Evolutionary conservation across 2,888 invertebrate species (phyloP), one percentile per base, ranked within the genome.

Genomic region (Leptogaster cylindrica): DNA sequence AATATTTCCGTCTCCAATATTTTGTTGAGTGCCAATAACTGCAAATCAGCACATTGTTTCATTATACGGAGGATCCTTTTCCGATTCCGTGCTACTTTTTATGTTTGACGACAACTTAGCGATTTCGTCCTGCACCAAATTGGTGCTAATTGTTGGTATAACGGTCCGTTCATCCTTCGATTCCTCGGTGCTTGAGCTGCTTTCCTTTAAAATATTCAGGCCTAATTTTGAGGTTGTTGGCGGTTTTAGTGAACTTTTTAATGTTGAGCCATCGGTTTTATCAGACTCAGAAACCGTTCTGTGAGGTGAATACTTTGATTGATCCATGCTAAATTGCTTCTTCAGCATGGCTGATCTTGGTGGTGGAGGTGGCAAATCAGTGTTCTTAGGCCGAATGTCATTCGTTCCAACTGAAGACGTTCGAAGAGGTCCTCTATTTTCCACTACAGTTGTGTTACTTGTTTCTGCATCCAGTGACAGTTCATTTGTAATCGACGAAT

Each of bases 251-350:
- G 67, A 68, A 65, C 65, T 73, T 72, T 67, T 74, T 71, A 25
- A 28, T 25, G 39, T 51, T 65, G 39, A 50, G 36, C 50, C 50
- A 27, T 68, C 68, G n/a, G 58, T 39, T 51, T 72, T 73, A 48
- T 73, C 73, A 3, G 73, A 73, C 66, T 73, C 73, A 7, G 72
- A 73, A 68, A 70, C 71, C 55, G 75, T 71, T 65, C 73, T 74
- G 69, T 75, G 73, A 36, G 74, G 72, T 65, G 74, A 72, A 69
- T 77, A 76, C 72, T 77, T 79, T 70, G 78, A 75, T 72, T 79
- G 79, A 76, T 81, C 81, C 72, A 81, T 74, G 74, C 81, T 81
- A 74, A 79, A 80, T 77, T 81, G 81, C 75, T 81, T 81, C 74
- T 79, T 78, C 31, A 81, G 73, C 73, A 78, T 78, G 70, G 78